Evolutionary conservation across 2,888 invertebrate species (phyloP), one percentile per base, ranked within the genome.

Genomic region (Tetragonula carbonaria): DNA sequence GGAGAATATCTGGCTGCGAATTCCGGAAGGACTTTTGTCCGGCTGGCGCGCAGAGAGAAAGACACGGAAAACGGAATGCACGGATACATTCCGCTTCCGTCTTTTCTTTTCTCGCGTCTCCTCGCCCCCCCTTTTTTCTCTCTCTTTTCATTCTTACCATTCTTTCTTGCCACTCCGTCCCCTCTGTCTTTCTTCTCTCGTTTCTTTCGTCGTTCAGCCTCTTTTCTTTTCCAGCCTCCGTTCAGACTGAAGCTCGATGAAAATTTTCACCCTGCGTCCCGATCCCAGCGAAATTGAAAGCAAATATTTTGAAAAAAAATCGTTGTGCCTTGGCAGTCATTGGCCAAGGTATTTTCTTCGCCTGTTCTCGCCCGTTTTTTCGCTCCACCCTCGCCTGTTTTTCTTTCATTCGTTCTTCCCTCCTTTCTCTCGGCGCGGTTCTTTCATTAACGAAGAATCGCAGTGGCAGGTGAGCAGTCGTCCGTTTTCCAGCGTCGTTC

Each of bases 1-100:
- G 70, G 82, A 59, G 75, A 79, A 84, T 85, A 75, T 74, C 73
- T 73, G 65, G 57, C 70, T 65, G 53, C 73, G 71, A 82, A 78
- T 71, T 81, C 75, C 81, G 81, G 78, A 74, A 78, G 71, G 74
- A 82, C 68, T 68, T 87, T 87, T 80, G 83, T 85, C 68, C n/a
- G 73, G 33, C 75, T 65, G 75, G 66, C 57, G 74, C 68, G 68
- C 70, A 51, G 70, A 78, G 73, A 74, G 70, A 81, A 77, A 79
- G 82, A 67, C 79, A 73, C 57, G 79, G 78, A 83, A 77, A 85
- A 86, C 78, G 72, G 85, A 77, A 76, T 78, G 74, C 67, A 62
- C 74, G 74, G 73, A 67, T 72, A 74, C 73, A 74, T 53, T 70
- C 68, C 63, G 45, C 62, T 51, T 21, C n/a, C 65, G n/a, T 67